phyloP scores from a whole-genome alignment of 2,113 vertebrate species.

The Clupea harengus region DNA sequence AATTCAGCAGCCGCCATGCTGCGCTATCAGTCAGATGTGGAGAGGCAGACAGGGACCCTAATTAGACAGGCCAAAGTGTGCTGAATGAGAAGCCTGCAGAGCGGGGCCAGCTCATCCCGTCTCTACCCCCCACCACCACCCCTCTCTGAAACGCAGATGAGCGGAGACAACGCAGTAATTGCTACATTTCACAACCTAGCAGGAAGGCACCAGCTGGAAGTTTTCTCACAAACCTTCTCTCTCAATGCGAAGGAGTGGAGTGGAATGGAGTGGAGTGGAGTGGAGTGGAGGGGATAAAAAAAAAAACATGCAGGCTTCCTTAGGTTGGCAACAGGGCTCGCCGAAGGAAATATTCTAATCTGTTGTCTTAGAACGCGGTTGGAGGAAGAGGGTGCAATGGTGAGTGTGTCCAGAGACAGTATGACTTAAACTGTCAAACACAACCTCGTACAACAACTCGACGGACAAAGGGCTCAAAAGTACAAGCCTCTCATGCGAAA shows the following conservation, averaged over 20 bases:
- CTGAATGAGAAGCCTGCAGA: conserved; percentile 73
- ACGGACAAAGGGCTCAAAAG: not conserved
- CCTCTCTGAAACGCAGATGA: conserved; percentile 49
- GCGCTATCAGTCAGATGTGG: conserved; percentile 63
- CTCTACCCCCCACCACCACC: not conserved
- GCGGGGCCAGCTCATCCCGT: conserved; percentile 2
- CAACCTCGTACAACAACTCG: not conserved
- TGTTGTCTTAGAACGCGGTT: not conserved
- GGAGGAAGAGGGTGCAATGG: not conserved
- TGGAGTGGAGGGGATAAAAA: conserved; percentile 15
- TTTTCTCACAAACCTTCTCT: conserved; percentile 69
- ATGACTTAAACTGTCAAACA: not conserved
- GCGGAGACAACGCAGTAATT: conserved; percentile 74
- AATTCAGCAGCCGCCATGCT: conserved; percentile 64
- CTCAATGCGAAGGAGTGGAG: conserved; percentile 55
- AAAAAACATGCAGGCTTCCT: not conserved
- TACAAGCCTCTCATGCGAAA: not conserved
- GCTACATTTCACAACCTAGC: conserved; percentile 75
- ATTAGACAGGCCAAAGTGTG: conserved; percentile 72
- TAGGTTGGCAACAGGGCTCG: not conserved
- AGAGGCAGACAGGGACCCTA: conserved; percentile 70
- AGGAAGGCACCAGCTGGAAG: conserved; percentile 71
- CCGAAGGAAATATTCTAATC: not conserved
- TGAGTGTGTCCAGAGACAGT: not conserved
- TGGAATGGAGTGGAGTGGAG: conserved; percentile 55